Base-by-base conservation (phyloP, 2,888 invertebrate genomes). In the Autographa gamma region DNA sequence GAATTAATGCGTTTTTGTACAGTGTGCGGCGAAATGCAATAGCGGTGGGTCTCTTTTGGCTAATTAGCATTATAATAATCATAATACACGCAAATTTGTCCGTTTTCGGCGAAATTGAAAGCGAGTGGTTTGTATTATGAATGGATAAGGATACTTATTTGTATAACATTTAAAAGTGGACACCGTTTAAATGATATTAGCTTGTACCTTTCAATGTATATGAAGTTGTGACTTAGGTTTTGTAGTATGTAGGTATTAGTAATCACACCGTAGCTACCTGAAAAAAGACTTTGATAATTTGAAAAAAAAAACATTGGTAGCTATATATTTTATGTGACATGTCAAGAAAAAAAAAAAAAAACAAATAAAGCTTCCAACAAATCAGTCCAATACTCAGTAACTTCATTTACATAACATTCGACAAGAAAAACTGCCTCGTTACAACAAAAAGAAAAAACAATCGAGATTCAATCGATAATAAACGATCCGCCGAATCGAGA, bases 401-500 rank as follows among this genome's bases (percentile, higher is more conserved):
- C 19, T 56, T 58, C 13, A 61, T 64, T 68, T 56, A 64, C 66
- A 67, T 67, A 63, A 60, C 54, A 43, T 58, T 41, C 52, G 41
- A 25, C 41, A 62, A 32, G 48, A 67, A 69, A 73, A 58, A 77
- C 67, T 18, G 38, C 65, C 31, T 67, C 43, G 60, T 59, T 68
- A 41, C 31, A 68, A 71, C 18, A 63, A 31, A 54, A 65, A 62
- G 64, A 71, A 14, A 76, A 74, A 60, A 73, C 69, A 11, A 66
- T 54, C 54, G 6, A 34, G 52, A 73, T 73, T 73, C 79, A 74
- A 74, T 81, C 75, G 66, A 74, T 81, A 76, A 86, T 82, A 86
- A 85, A 88, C 79, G 81, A 81, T 77, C 73, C 77, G 69, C 78
- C 66, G 54, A 77, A 87, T 84, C 70, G 73, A 69, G 66, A 80